Evolutionary conservation across 1,140 invertebrate genomes (phyloP).

Genomic region (Bombus consobrinus): DNA sequence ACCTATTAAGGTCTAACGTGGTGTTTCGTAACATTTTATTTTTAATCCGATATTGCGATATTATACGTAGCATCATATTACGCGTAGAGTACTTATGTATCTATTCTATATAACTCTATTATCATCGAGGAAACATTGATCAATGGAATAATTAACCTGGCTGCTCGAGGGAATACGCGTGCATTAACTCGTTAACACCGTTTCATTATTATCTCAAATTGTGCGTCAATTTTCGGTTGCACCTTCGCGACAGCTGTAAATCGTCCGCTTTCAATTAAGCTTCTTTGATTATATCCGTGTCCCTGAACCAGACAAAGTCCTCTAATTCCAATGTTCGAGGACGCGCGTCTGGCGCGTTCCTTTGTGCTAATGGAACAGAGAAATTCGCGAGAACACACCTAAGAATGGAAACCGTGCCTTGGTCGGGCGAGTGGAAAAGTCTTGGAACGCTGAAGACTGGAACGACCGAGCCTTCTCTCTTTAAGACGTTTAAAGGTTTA

Average conservation of each 20-base stretch:
- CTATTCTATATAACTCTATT: background rate
- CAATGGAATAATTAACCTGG: background rate
- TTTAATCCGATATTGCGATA: too few relatives aligned
- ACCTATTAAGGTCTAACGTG: too few relatives aligned
- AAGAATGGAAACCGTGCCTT: conserved; percentile 2
- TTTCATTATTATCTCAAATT: conserved; percentile 23
- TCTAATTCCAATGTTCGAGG: conserved; percentile 23
- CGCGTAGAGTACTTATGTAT: too few relatives aligned
- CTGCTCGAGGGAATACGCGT: too few relatives aligned
- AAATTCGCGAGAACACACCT: conserved; percentile 34
- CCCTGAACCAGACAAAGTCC: conserved; percentile 21
- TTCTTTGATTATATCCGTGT: conserved; percentile 9
- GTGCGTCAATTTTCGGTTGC: background rate
- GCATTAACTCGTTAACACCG: conserved; percentile 13
- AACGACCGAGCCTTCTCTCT: background rate
- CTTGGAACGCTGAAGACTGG: background rate
- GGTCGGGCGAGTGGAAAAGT: conserved; percentile 13
- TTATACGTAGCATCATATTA: too few relatives aligned
- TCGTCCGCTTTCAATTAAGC: conserved; percentile 31
- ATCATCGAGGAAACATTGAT: background rate
- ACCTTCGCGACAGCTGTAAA: background rate
- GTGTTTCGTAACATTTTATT: too few relatives aligned
- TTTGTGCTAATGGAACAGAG: conserved; percentile 60
- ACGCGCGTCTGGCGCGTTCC: conserved; percentile 17
- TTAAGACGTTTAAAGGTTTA: too few relatives aligned